Evolutionary conservation across 2,888 invertebrate genomes (phyloP).

Genomic region (Ophion ellenae): DNA sequence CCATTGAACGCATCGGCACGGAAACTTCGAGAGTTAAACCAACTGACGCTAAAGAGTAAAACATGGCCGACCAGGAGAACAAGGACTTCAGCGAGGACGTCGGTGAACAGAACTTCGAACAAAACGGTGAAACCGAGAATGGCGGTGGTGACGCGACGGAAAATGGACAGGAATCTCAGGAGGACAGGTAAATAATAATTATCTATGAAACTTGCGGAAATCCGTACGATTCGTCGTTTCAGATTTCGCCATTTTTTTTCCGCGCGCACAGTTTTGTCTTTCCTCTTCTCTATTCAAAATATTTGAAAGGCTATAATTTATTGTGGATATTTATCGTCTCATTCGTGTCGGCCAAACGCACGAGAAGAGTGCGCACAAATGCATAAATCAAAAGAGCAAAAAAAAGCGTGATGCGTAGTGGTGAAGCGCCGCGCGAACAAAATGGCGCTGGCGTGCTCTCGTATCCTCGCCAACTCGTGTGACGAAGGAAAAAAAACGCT

Average conservation of each 20-base stretch:
- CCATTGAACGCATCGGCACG: constrained; percentile 6
- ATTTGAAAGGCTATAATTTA: constrained; percentile 24
- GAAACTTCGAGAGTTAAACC: constrained; percentile 41
- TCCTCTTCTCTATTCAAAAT: constrained; percentile 13
- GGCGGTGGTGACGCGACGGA: constrained; percentile 87
- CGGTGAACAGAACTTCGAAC: constrained; percentile 87
- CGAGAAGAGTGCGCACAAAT: neutral
- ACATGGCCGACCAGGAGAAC: constrained; percentile 82
- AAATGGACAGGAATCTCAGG: constrained; percentile 85
- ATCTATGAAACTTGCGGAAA: neutral
- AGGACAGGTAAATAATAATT: constrained; percentile 81
- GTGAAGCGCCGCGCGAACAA: constrained; percentile 62
- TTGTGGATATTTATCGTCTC: neutral
- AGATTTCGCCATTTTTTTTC: constrained; percentile 11
- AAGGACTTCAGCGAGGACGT: constrained; percentile 83
- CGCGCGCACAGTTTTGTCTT: constrained; percentile 9
- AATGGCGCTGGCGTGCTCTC: constrained; percentile 71
- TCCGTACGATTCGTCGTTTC: constrained; percentile 17
- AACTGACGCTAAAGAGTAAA: constrained; percentile 65
- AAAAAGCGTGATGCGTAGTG: constrained; percentile 22
- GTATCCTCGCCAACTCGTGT: constrained; percentile 46
- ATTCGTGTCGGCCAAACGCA: constrained; percentile 12
- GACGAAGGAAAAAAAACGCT: constrained; percentile 28
- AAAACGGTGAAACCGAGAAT: constrained; percentile 86
- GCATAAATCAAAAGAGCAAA: neutral